Conservation (phyloP, 2,797 vertebrate genomes). For the Petrocephalus schoutedeni region DNA sequence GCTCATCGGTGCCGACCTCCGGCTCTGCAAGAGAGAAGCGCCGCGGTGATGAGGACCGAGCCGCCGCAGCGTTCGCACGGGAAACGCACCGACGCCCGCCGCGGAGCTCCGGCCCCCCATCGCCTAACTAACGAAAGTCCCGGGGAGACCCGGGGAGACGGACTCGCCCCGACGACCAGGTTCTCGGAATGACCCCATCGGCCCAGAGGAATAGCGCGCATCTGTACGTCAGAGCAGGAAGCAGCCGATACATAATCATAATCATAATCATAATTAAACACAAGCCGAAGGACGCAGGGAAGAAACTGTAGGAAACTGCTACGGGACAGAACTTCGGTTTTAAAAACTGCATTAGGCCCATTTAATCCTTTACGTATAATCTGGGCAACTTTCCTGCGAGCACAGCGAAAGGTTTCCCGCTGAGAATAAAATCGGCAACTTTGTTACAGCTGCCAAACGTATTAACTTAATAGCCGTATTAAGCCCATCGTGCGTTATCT, state of each 20-base stretch:
- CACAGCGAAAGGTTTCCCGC: neutral
- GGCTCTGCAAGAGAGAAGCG: slow-evolving; percentile 82
- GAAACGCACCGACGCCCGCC: no score
- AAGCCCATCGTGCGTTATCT: neutral
- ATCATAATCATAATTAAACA: neutral
- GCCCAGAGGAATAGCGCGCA: neutral
- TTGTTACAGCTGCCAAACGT: neutral
- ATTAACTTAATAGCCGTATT: neutral
- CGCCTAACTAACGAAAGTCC: neutral
- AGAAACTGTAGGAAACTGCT: neutral
- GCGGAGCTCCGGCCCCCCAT: no score
- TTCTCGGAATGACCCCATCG: neutral
- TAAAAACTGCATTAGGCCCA: slow-evolving; percentile 30
- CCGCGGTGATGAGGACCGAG: slow-evolving; percentile 94
- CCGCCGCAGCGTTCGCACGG: no score
- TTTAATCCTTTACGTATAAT: slow-evolving; percentile 17
- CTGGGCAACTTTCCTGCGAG: neutral
- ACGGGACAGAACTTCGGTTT: neutral
- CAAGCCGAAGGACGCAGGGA: neutral
- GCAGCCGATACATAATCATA: neutral
- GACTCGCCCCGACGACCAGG: neutral
- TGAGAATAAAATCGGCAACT: no score
- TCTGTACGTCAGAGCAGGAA: neutral
- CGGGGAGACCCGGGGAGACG: neutral
- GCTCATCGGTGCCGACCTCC: slow-evolving; percentile 65